Conservation (phyloP, 2,888 invertebrate species). For the Resseliella maxima region DNA sequence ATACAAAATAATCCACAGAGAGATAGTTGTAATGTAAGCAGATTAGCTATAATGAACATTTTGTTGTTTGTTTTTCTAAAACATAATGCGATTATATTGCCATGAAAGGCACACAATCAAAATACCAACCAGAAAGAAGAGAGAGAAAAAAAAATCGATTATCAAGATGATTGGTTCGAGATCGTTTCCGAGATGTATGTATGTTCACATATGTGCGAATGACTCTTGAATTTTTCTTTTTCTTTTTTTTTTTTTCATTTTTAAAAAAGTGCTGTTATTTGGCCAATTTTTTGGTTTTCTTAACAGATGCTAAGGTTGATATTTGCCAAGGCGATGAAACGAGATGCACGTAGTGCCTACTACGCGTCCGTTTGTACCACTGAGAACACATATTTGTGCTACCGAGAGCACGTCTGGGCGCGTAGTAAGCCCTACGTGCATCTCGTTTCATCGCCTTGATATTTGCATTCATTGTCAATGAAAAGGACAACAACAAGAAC, state of each 20-base stretch:
- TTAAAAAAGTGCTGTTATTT: neutral
- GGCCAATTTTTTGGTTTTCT: neutral
- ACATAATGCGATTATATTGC: conserved; percentile 41
- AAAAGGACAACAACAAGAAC: too few relatives aligned
- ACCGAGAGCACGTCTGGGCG: too few relatives aligned
- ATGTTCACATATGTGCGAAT: neutral
- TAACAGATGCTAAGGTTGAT: neutral
- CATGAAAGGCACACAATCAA: conserved; percentile 54
- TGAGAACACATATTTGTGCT: too few relatives aligned
- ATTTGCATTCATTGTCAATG: too few relatives aligned
- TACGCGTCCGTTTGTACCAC: too few relatives aligned
- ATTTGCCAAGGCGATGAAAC: too few relatives aligned
- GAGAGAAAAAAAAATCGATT: neutral
- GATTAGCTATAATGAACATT: conserved; percentile 30
- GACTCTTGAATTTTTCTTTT: neutral
- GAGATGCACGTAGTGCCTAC: too few relatives aligned
- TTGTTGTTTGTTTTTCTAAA: conserved; percentile 54
- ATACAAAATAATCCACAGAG: neutral
- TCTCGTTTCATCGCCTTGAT: too few relatives aligned
- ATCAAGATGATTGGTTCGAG: conserved; percentile 13
- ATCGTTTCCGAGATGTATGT: conserved; percentile 29
- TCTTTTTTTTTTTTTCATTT: neutral
- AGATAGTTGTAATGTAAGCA: conserved; percentile 13
- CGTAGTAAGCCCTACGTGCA: too few relatives aligned
- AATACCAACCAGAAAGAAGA: neutral